Evolutionary conservation across 1,140 invertebrate genomes (phyloP), one percentile per base, ranked within the genome.

Genomic region (Cheumatopsyche charites): DNA sequence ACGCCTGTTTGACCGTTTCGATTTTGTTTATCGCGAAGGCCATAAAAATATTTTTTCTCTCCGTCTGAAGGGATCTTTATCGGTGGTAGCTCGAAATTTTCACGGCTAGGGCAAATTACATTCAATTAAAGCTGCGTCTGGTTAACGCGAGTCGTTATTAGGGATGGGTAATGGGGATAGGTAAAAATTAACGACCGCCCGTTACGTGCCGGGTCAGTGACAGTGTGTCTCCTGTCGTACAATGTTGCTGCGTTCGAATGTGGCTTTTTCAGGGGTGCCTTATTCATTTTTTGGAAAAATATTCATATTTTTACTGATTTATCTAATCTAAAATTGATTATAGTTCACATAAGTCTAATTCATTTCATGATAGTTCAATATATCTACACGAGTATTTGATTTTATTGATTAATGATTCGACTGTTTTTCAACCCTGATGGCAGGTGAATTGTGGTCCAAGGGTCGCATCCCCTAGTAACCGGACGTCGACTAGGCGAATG

Each of bases 21-120:
- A 49, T 19, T 71, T 74, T 67, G 66, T 70, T 74, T 71, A 71
- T 62, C 47, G 55, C 49, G n/a, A 45, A 52, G 21, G 43, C 3
- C 43, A 70, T 69, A 61, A 61, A 74, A 74, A 74, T 52, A 17
- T 36, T 36, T 36, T 36, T 36, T 36, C 29, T 3, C 29, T 36
- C 29, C 9, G 29, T 36, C 29, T 9, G 29, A n/a, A n/a, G n/a
- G n/a, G n/a, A n/a, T n/a, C n/a, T n/a, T n/a, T n/a, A n/a, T n/a
- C n/a, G n/a, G n/a, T n/a, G n/a, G n/a, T n/a, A n/a, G n/a, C n/a
- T n/a, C n/a, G n/a, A n/a, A n/a, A n/a, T n/a, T n/a, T n/a, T n/a
- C n/a, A n/a, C n/a, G n/a, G n/a, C 3, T 36, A 36, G 29, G n/a
- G n/a, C n/a, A 36, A 36, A 17, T 52, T 52, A 52, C 19, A 17